Evolutionary conservation across 2,888 invertebrate genomes (phyloP).

Genomic region (Choreutis nemorana): DNA sequence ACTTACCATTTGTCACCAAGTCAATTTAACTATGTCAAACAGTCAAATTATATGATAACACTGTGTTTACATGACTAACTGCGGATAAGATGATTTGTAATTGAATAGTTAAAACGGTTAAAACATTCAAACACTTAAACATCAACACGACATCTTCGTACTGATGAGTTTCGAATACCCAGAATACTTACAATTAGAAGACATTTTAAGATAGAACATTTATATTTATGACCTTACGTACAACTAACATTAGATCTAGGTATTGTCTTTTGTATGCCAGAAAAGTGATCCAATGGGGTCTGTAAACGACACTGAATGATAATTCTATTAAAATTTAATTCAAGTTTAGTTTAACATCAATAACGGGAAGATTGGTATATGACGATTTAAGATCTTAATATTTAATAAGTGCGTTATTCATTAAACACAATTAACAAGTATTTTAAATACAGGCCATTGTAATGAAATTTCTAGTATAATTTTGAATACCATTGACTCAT

Average conservation of each 20-base stretch:
- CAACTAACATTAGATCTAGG: conserved; percentile 65
- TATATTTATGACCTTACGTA: conserved; percentile 60
- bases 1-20: conserved; percentile 4
- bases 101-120: conserved; percentile 8
- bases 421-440: conserved; percentile 29
- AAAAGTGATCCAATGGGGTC: conserved; percentile 53
- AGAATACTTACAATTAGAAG: conserved; percentile 59
- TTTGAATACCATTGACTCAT: conserved; percentile 12
- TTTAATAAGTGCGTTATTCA: conserved; percentile 33
- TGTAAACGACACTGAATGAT: conserved; percentile 25
- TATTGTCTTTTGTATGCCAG: conserved; percentile 68
- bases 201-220: conserved; percentile 65
- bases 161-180: conserved; percentile 49
- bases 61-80: conserved; percentile 16
- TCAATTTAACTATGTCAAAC: conserved; percentile 5
- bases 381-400: conserved; percentile 31
- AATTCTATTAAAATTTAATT: conserved; percentile 26
- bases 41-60: conserved; percentile 19
- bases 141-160: conserved; percentile 29
- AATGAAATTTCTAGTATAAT: conserved; percentile 37
- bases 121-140: conserved; percentile 14
- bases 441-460: conserved; percentile 39
- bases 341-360: conserved; percentile 45
- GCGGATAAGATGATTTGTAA: conserved; percentile 3
- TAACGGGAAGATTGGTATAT: conserved; percentile 30